These are phyloP conservation scores for Bombus haemorrhoidalis DNA, from an alignment of 1,140 invertebrate species.

Conservation along the genomic window DNA sequence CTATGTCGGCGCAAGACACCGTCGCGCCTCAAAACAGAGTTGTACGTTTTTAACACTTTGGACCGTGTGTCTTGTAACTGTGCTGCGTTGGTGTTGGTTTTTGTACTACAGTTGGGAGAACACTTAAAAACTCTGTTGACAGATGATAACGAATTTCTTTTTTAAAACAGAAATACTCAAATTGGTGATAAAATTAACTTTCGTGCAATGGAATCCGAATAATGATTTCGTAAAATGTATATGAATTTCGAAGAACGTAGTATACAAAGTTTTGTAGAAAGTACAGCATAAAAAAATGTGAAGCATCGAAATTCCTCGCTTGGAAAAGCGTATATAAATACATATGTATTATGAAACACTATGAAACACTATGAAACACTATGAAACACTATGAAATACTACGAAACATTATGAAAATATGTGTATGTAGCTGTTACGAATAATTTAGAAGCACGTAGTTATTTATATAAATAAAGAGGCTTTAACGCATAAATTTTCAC, in stretches of 20 bases:
- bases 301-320: not conserved
- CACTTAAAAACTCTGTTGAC: not conserved
- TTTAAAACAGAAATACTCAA: not conserved
- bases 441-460: too few relatives aligned
- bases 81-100: not conserved
- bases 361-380: too few relatives aligned
- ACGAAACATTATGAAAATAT: too few relatives aligned
- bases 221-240: not conserved
- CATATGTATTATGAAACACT: too few relatives aligned
- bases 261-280: not conserved
- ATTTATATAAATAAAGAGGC: not conserved
- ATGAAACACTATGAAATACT: too few relatives aligned
- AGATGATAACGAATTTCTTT: not conserved
- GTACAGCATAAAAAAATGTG: not conserved
- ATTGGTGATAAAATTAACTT: not conserved
- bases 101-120: not conserved
- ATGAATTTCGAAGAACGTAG: too few relatives aligned
- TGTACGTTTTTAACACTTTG: not conserved
- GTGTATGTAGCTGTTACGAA: too few relatives aligned
- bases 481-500: not conserved
- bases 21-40: conserved; percentile 1
- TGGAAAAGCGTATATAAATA: not conserved
- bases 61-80: not conserved
- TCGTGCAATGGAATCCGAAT: not conserved
- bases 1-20: not conserved